A percentile compares a stretch with the other conserved stretches of the same genome.
phyloP scores from a whole-genome alignment of 2,888 invertebrate species.

The Luperina testacea region DNA sequence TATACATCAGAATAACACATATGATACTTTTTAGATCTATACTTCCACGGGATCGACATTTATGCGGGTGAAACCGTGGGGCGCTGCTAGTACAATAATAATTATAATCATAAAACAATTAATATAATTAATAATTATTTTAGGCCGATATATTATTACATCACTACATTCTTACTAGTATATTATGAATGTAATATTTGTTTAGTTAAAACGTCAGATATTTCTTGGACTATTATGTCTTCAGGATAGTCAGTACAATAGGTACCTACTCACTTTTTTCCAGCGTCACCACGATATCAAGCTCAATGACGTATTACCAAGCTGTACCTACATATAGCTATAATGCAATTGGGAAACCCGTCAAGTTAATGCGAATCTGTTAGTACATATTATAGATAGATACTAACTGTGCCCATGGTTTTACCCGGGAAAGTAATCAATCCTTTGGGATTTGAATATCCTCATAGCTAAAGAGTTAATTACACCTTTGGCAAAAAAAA shows the following conservation, averaged over 20 bases:
- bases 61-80: no score
- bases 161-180: neutral
- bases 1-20: no score
- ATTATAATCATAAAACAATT: neutral
- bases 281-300: neutral
- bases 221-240: neutral
- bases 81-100: no score
- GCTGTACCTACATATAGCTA: neutral
- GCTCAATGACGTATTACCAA: no score
- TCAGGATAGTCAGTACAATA: neutral
- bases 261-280: neutral
- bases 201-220: no score
- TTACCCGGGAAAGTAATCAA: neutral
- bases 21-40: no score
- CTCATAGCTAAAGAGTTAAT: neutral
- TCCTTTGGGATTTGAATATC: conserved; percentile 1
- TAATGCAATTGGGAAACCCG: conserved; percentile 22
- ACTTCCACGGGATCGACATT: no score
- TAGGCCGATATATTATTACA: neutral
- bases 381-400: neutral
- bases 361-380: conserved; percentile 17
- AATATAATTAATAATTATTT: neutral
- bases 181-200: neutral
- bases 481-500: neutral
- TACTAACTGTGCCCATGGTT: neutral